These are phyloP conservation scores for Sarcophaga variegata DNA, from an alignment of 2,888 invertebrate genomes.

Conservation along the genomic window DNA sequence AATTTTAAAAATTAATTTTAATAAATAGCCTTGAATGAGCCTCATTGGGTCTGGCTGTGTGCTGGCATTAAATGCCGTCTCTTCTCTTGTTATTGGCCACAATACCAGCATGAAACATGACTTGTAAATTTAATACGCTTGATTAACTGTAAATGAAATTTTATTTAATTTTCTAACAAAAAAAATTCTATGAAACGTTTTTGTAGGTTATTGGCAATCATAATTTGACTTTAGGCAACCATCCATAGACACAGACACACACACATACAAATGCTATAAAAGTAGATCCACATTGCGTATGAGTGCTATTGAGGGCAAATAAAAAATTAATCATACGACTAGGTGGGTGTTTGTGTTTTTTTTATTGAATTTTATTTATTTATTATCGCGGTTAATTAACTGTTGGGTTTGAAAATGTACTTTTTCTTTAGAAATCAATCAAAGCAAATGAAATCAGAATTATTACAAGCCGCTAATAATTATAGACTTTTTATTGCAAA, in stretches of 20 bases:
- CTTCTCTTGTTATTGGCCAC: not conserved
- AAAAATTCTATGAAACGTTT: not conserved
- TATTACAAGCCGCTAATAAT: too few species aligned
- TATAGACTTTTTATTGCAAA: too few species aligned
- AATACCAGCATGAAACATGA: conserved; percentile 21
- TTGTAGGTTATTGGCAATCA: not conserved
- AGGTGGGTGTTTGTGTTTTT: not conserved
- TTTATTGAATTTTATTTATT: conserved; percentile 2
- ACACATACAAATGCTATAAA: not conserved
- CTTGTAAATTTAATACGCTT: conserved; percentile 27
- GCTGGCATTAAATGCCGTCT: not conserved
- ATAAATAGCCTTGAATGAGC: conserved; percentile 6
- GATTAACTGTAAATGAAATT: conserved; percentile 34
- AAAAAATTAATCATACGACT: conserved; percentile 15
- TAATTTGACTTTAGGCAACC: not conserved
- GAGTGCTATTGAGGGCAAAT: not conserved
- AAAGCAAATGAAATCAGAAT: too few species aligned
- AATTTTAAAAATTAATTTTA: conserved; percentile 4
- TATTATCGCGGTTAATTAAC: not conserved
- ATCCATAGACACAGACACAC: not conserved
- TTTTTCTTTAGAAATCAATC: not conserved
- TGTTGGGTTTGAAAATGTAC: not conserved
- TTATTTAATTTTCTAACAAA: not conserved
- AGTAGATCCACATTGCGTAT: conserved; percentile 3
- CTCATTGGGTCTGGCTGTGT: conserved; percentile 7